Base-by-base conservation (phyloP, 2,888 invertebrate species). In the Nomada flava region DNA sequence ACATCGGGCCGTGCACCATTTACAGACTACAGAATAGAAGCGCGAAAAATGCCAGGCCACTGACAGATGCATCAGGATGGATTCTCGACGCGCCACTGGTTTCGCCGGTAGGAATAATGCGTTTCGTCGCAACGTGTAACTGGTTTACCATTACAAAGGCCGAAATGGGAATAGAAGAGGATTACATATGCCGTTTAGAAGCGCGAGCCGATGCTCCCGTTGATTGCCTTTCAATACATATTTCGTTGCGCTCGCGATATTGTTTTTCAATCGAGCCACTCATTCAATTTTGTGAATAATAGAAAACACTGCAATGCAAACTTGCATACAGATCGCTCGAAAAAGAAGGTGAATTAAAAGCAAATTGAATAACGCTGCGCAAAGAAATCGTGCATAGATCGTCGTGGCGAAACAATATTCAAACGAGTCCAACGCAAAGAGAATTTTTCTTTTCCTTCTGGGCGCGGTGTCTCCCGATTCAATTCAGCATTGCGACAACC, bases 141-240 rank as follows among this genome's bases (percentile, higher is more conserved):
- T 47, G 76, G 76, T 84, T 80, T 69, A 69, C 63, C 67, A 85
- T 86, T 85, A 82, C 89, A 83, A 86, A 82, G 80, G 79, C 67
- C 18, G 72, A 67, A 78, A 72, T 60, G 4, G 44, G 64, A 52
- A 71, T 50, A 59, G 60, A 74, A 74, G 77, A 68, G 84, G 85
- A 86, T 89, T 86, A 87, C 73, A 55, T 68, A 74, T 78, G 76
- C 79, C 79, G 82, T 73, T 89, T 78, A 78, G 69, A 80, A 75
- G 68, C 68, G 67, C 59, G 62, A 63, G 69, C 53, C 65, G 15
- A 29, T 10, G 23, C 55, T 50, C 68, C 71, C 70, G 74, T 69
- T 64, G 71, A 78, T 78, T 70, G 64, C 52, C 26, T n/a, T 18
- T 36, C 47, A 52, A 60, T 9, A 26, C 26, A 26, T 26, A 36